Conservation (phyloP, 2,797 vertebrate species). For the Coracias cyanogaster region DNA sequence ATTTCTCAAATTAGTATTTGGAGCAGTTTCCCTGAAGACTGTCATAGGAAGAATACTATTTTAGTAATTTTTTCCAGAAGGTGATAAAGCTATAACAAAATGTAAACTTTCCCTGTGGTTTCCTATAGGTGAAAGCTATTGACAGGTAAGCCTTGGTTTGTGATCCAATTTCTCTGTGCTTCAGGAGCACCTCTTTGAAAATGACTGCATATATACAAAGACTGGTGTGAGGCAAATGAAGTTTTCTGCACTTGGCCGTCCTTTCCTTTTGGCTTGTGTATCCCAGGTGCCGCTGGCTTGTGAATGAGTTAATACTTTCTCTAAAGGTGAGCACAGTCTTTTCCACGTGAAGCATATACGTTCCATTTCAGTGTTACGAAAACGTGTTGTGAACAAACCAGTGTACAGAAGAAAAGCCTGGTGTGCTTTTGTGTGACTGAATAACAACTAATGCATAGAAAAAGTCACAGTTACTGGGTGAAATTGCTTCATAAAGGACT, state of each 20-base stretch:
- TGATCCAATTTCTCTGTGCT: background rate
- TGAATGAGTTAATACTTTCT: background rate
- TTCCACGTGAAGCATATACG: background rate
- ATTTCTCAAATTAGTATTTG: slow-evolving; percentile 31
- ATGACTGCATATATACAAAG: background rate
- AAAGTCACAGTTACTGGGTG: background rate
- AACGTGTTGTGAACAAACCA: background rate
- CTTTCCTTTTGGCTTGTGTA: background rate
- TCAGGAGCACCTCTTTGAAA: background rate
- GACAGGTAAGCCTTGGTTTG: background rate
- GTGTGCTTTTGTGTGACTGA: background rate
- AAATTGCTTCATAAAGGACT: background rate
- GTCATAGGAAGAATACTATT: background rate
- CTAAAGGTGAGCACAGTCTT: background rate
- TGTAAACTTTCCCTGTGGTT: background rate
- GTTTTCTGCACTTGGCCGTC: background rate
- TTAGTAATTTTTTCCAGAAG: background rate
- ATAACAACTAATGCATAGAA: background rate
- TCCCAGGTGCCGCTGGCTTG: background rate
- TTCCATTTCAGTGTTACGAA: background rate
- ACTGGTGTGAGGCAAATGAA: background rate
- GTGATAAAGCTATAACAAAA: background rate
- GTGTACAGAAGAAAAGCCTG: background rate
- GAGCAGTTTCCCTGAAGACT: background rate
- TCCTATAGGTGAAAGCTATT: background rate